Conservation (phyloP, 2,888 invertebrate genomes). For the Congeria kusceri region DNA sequence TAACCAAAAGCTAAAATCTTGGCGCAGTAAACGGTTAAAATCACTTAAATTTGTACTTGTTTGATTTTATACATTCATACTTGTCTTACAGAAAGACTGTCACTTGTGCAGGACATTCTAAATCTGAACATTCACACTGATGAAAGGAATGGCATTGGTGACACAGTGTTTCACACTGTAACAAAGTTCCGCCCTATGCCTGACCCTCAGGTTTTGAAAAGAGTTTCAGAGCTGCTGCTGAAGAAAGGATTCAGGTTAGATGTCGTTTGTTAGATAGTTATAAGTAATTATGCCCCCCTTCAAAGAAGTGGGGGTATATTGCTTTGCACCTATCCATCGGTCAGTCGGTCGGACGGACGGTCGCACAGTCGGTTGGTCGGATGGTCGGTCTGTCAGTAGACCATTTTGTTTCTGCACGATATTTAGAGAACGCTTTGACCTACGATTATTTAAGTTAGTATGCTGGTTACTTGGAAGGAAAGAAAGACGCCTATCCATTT, state of each 20-base stretch:
- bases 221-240: conserved; percentile 58
- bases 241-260: conserved; percentile 57
- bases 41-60: neutral
- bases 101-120: conserved; percentile 28
- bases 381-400: too few species aligned
- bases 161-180: conserved; percentile 64
- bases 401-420: too few species aligned
- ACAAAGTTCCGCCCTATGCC: conserved; percentile 55
- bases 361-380: too few species aligned
- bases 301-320: too few species aligned
- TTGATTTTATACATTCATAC: too few species aligned
- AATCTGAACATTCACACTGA: conserved; percentile 19
- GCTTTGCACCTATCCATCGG: too few species aligned
- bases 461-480: too few species aligned
- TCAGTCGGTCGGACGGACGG: too few species aligned
- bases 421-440: too few species aligned
- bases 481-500: too few species aligned
- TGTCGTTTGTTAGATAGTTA: neutral
- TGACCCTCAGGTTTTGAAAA: conserved; percentile 31
- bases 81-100: conserved; percentile 29
- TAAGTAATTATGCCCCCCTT: too few species aligned
- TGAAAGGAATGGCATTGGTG: conserved; percentile 39
- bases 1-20: neutral
- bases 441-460: too few species aligned
- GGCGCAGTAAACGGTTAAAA: neutral